Percentiles rank a stretch among this genome's conserved stretches.
phyloP scores from a whole-genome alignment of 2,888 invertebrate species.

The Cephus spinipes region DNA sequence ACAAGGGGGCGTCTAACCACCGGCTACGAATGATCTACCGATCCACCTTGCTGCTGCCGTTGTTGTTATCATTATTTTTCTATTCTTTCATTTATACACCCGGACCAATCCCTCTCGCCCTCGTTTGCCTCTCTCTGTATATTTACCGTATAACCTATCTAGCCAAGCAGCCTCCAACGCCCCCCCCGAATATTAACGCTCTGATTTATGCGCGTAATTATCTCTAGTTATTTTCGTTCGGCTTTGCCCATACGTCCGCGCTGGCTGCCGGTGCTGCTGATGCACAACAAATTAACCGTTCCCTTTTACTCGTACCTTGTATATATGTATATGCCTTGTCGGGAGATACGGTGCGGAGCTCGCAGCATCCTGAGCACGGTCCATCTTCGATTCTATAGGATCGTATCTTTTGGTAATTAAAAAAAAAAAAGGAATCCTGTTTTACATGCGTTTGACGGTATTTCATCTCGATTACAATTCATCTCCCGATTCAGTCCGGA shows the following conservation, averaged over 20 bases:
- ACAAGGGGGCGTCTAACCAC: slow-evolving; percentile 64
- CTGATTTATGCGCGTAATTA: slow-evolving; percentile 67
- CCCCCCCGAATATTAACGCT: slow-evolving; percentile 66
- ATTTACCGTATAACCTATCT: slow-evolving; percentile 32
- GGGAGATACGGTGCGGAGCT: no score
- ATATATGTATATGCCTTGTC: not conserved
- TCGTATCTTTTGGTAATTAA: no score
- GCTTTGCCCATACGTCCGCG: slow-evolving; percentile 5
- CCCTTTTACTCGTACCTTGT: slow-evolving; percentile 17
- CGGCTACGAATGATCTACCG: slow-evolving; percentile 61
- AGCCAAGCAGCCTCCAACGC: slow-evolving; percentile 57
- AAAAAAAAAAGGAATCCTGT: no score
- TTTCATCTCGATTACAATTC: not conserved
- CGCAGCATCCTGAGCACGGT: no score
- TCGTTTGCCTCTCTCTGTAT: slow-evolving; percentile 36
- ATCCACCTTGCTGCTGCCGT: slow-evolving; percentile 31
- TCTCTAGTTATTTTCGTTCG: slow-evolving; percentile 61
- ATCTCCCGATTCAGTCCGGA: not conserved
- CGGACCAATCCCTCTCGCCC: slow-evolving; percentile 12
- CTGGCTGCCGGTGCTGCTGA: slow-evolving; percentile 51
- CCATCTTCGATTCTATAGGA: no score
- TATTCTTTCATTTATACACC: not conserved
- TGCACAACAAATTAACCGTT: slow-evolving; percentile 55
- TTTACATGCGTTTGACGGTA: no score
- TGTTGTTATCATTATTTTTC: not conserved